Conservation (phyloP, 2,113 vertebrate genomes). For the Pachyramphus minor region DNA sequence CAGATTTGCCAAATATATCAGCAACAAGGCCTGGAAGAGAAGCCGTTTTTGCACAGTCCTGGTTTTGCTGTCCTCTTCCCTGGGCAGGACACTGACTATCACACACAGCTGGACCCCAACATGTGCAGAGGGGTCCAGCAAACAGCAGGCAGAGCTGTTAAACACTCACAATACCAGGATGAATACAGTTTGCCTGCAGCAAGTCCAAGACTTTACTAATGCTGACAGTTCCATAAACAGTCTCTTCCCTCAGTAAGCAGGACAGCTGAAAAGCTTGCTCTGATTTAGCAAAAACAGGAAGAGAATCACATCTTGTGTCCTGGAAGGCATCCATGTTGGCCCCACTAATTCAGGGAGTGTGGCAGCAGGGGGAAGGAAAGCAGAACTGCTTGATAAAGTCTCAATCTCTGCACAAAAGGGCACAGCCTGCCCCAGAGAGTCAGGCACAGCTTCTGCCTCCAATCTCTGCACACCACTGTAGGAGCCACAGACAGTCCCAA, state of each 20-base stretch:
- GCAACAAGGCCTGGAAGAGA: background rate
- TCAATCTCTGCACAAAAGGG: background rate
- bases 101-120: background rate
- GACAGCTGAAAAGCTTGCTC: background rate
- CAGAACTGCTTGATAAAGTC: background rate
- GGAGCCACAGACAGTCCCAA: background rate
- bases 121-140: background rate
- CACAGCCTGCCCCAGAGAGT: background rate
- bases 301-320: background rate
- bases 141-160: background rate
- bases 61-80: background rate
- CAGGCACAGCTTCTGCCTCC: background rate
- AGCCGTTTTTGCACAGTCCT: background rate
- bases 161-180: background rate
- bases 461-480: background rate
- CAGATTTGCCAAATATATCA: background rate
- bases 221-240: background rate
- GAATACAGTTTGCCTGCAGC: background rate
- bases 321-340: background rate
- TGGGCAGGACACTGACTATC: background rate
- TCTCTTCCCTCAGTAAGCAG: background rate
- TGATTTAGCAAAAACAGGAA: background rate
- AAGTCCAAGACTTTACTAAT: background rate
- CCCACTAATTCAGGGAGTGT: background rate
- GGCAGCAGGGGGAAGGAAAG: background rate